Percentiles rank a stretch among this genome's conserved stretches.
These are phyloP conservation scores for Cynodonichthys magdalenae DNA, from an alignment of 2,797 vertebrate genomes.

Conservation along the genomic window DNA sequence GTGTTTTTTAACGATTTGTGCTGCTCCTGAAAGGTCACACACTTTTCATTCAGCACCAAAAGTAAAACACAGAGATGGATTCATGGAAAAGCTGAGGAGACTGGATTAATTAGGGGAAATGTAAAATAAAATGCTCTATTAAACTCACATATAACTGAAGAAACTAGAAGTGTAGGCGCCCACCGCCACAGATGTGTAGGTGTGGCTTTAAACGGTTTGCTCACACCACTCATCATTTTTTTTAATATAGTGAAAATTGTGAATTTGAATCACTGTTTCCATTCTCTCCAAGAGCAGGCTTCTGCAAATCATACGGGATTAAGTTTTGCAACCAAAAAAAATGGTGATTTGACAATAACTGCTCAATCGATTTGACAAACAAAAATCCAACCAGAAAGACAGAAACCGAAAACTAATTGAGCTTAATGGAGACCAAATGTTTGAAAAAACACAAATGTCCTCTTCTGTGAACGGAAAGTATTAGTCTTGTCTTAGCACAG, in stretches of 20 bases:
- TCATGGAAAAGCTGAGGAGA: conserved; percentile 9
- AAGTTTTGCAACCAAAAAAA: conserved; percentile 15
- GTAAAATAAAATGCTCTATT: conserved; percentile 1
- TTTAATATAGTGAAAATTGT: conserved; percentile 46
- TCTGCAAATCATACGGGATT: conserved; percentile 10
- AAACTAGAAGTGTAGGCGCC: background rate
- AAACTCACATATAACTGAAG: conserved; percentile 2
- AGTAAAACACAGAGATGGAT: conserved; percentile 18
- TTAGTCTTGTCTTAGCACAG: conserved; percentile 31
- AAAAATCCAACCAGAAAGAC: conserved; percentile 28
- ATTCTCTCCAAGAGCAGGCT: conserved; percentile 20
- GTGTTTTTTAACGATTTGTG: conserved; percentile 39
- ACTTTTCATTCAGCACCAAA: conserved; percentile 35
- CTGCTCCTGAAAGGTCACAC: conserved; percentile 24
- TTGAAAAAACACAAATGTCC: conserved; percentile 6
- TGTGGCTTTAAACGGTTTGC: conserved; percentile 13
- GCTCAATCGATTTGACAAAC: conserved; percentile 26
- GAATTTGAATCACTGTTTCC: conserved; percentile 35
- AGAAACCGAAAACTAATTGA: conserved; percentile 24
- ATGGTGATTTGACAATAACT: conserved; percentile 27
- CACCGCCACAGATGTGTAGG: background rate
- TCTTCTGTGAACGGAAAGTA: conserved; percentile 17
- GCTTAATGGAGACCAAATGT: conserved; percentile 48
- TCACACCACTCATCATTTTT: background rate
- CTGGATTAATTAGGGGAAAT: conserved; percentile 2